These are phyloP conservation scores for Gastrophryne carolinensis DNA, from an alignment of 2,797 vertebrate genomes.

Conservation along the genomic window DNA sequence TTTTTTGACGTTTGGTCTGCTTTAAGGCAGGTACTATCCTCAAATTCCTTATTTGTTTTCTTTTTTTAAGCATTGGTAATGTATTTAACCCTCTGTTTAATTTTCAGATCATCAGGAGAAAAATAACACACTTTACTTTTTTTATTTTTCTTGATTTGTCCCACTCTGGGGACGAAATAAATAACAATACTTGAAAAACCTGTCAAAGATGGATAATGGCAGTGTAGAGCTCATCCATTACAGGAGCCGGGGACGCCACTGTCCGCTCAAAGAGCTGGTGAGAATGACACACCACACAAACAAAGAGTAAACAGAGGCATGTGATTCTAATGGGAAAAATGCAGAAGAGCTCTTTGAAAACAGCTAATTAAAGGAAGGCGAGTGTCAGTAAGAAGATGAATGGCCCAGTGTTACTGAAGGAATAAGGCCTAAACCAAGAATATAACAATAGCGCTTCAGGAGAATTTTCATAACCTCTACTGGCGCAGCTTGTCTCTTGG, in stretches of 20 bases:
- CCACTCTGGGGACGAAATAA: conserved; percentile 40
- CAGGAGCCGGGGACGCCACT: conserved; percentile 20
- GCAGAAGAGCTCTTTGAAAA: conserved; percentile 47
- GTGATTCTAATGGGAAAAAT: conserved; percentile 48
- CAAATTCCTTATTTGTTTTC: conserved; percentile 30
- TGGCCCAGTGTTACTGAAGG: conserved; percentile 35
- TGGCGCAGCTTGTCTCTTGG: conserved; percentile 23
- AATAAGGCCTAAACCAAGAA: conserved; percentile 43
- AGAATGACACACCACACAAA: conserved; percentile 44
- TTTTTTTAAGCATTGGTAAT: conserved; percentile 5
- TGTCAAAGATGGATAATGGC: conserved; percentile 45
- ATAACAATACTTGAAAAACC: conserved; percentile 42
- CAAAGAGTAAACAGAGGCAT: conserved; percentile 30
- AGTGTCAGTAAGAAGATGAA: conserved; percentile 48
- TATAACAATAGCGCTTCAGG: conserved; percentile 31
- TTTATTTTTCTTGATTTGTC: conserved; percentile 29
- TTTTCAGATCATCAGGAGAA: conserved; percentile 36
- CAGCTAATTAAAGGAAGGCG: conserved; percentile 48
- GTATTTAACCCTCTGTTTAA: conserved; percentile 39
- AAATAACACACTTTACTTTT: conserved; percentile 37
- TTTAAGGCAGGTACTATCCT: neutral
- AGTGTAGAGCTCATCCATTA: conserved; percentile 32
- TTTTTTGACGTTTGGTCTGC: too few species aligned
- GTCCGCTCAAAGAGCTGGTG: conserved; percentile 17
- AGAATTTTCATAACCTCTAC: conserved; percentile 34